These are phyloP conservation scores for Watsonalla cultraria DNA, from an alignment of 2,888 invertebrate genomes.

Conservation along the genomic window DNA sequence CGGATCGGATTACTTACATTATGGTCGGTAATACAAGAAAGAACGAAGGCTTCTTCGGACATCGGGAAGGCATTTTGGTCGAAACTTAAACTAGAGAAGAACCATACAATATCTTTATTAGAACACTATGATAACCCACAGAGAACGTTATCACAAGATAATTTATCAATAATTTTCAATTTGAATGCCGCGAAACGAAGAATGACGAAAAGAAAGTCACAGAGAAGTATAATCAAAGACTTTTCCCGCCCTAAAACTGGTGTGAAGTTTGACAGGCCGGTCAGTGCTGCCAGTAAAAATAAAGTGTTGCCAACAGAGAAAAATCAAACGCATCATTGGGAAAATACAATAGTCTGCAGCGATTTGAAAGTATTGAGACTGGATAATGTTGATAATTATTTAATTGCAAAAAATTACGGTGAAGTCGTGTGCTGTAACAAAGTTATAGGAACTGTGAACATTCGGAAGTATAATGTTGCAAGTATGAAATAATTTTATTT, in stretches of 20 bases:
- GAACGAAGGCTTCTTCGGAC: constrained; percentile 34
- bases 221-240: constrained; percentile 27
- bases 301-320: constrained; percentile 36
- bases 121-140: constrained; percentile 38
- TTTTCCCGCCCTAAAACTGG: constrained; percentile 41
- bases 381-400: constrained; percentile 43
- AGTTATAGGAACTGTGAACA: constrained; percentile 39
- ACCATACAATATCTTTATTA: constrained; percentile 43
- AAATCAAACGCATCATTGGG: constrained; percentile 40
- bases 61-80: constrained; percentile 65
- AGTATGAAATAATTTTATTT: constrained; percentile 38
- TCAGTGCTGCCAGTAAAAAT: constrained; percentile 48
- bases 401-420: constrained; percentile 59
- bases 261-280: constrained; percentile 39
- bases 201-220: constrained; percentile 38
- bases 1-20: constrained; percentile 52
- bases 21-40: constrained; percentile 64
- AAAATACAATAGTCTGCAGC: constrained; percentile 45
- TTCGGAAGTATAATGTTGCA: constrained; percentile 44
- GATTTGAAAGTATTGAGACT: constrained; percentile 54
- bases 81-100: constrained; percentile 52
- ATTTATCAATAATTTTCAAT: constrained; percentile 35
- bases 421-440: constrained; percentile 56
- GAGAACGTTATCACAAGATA: constrained; percentile 13
- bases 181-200: constrained; percentile 58